Evolutionary conservation across 2,113 vertebrate species (phyloP), one percentile per base, ranked within the genome.

Genomic region (Motacilla alba): DNA sequence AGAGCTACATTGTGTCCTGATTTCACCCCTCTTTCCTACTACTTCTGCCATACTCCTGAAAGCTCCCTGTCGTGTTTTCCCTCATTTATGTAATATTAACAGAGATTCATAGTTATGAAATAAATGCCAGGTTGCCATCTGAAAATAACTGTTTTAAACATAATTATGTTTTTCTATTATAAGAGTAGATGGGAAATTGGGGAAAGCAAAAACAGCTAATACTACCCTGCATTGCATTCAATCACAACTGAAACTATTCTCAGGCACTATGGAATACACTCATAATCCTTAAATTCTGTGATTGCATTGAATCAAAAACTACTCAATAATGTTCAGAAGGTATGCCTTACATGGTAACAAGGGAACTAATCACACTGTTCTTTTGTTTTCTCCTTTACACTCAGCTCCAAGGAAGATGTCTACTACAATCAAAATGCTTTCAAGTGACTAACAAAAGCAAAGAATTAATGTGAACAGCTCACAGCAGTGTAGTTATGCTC

Each of bases 121-220:
- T 73, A 97, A 93, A 94, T 86, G 66, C 35, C 67, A 82, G 10
- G 73, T 87, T 94, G 77, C 75, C 64, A 92, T 68, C 39, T 74
- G 58, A 93, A 93, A 94, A 55, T 35, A 94, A 67, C 64, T 88
- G 90, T 43, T 64, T 74, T 39, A 19, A 84, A 56, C 10, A 28
- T 41, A 33, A 56, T 28, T 39, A 31, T 58, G 16, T 53, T 75
- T 94, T 81, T 86, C 58, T 74, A 14, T 44, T 92, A n/a, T 26
- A 62, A 52, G 22, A 82, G 67, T 63, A 82, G 11, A 56, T 27
- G 11, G 24, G 62, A 92, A 15, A 87, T 5, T 20, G 18, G 5
- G 53, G 22, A 91, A 76, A 49, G 44, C n/a, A 95, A 85, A 89
- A 76, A 30, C 9, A 75, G 44, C 10, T 75, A 59, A 43, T 41